Base-by-base conservation (phyloP, 2,113 vertebrate species). In the Melanerpes formicivorus region DNA sequence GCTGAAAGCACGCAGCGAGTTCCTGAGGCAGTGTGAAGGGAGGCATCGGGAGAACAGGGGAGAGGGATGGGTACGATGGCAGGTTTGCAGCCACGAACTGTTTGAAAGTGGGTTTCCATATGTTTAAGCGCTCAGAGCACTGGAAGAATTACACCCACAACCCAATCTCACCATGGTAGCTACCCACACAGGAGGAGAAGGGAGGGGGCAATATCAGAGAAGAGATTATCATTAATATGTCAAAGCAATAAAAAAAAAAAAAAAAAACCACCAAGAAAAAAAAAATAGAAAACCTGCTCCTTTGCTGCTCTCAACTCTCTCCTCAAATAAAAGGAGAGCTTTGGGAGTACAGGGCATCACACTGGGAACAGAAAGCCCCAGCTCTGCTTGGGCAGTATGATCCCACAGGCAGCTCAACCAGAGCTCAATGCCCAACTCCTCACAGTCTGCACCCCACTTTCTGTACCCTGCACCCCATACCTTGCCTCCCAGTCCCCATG, bases 71-170 rank as follows among this genome's bases (percentile, higher is more conserved):
- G 74, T 21, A 63, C 37, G 42, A 44, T 5, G 54, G 37, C 9
- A 87, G 95, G 70, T 96, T 93, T 87, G 91, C 92, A 93, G 90
- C 93, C 84, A 90, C 95, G 64, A 94, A 94, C 96, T 96, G 94
- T 84, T 90, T 63, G 71, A 58, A 76, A 96, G 95, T 72, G 66
- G 80, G 69, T 94, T 95, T 96, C 96, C 97, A 95, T 97, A 96
- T 96, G 96, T 71, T 92, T 75, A 71, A 95, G 90, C 67, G 1
- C 69, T 94, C 83, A 19, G 67, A 78, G 82, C 62, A 30, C 96
- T 95, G 93, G 87, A 92, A 96, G 87, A 92, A 97, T 94, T 84
- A 96, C 97, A 94, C 97, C 97, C 97, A 97, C 97, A 95, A 42
- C 77, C 79, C 73, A 3, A 85, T 81, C 95, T 95, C 96, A 88